Conservation (phyloP, 2,797 vertebrate genomes). For the Tauraco hartlaubi region DNA sequence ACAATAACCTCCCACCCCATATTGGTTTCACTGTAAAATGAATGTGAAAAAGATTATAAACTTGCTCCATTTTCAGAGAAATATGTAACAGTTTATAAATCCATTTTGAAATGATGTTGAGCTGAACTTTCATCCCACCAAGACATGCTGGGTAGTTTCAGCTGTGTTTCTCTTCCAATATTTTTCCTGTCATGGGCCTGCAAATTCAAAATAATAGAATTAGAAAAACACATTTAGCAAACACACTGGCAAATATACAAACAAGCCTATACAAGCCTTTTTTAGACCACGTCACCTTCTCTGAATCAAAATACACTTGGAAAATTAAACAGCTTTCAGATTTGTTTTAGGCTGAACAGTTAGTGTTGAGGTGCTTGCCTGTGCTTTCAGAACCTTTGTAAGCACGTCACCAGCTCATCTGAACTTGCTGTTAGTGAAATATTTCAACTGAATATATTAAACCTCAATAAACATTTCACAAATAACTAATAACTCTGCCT, state of each 20-base stretch:
- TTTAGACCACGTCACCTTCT: neutral
- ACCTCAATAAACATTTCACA: neutral
- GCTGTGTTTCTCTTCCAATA: neutral
- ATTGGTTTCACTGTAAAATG: neutral
- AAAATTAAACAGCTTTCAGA: neutral
- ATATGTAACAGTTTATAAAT: neutral
- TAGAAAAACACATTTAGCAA: neutral
- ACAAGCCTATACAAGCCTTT: neutral
- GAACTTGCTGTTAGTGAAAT: constrained; percentile 5
- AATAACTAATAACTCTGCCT: neutral
- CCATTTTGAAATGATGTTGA: neutral
- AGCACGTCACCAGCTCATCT: neutral
- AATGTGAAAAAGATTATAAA: neutral
- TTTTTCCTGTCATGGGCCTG: neutral
- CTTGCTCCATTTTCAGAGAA: constrained; percentile 5
- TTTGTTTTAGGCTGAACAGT: neutral
- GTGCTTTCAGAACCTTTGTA: neutral
- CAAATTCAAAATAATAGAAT: neutral
- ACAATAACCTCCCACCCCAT: neutral
- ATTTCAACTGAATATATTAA: constrained; percentile 18
- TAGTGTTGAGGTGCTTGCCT: neutral
- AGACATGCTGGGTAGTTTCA: neutral
- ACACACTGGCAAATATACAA: neutral
- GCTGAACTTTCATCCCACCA: neutral
- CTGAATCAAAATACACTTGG: neutral